Base-by-base conservation (phyloP, 2,113 vertebrate species). In the Larimichthys polyactis region DNA sequence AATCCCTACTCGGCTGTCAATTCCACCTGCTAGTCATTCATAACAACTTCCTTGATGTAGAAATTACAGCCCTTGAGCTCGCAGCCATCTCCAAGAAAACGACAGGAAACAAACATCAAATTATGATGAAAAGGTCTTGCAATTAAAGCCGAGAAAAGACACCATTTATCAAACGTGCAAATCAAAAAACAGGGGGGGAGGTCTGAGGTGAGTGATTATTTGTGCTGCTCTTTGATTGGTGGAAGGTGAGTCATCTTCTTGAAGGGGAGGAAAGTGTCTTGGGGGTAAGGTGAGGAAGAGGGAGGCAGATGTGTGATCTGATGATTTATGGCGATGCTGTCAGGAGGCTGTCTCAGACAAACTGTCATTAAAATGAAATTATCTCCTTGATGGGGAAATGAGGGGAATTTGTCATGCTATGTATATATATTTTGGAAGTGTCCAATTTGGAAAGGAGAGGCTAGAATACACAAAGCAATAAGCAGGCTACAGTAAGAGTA, bases 311-410 rank as follows among this genome's bases (percentile, higher is more conserved):
- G 95, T 97, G 95, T 96, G 96, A 96, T 96, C 95, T 90, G 95
- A 85, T 97, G 97, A 99, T 99, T 98, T 99, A 99, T 97, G 96
- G 96, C 94, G 91, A 93, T 86, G 83, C 95, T 95, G 95, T 96
- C 96, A 96, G 96, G 94, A 94, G 96, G 95, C 94, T 87, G 89
- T 85, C 84, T 88, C 69, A 87, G 96, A 97, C 96, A 98, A 95
- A 94, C 97, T 97, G 95, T 97, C 96, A 97, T 98, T 99, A 97
- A 96, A 97, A 96, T 96, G 92, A 94, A 95, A 96, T 97, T 92
- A 97, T 97, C 96, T 95, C 94, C 91, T 78, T 86, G 91, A 89
- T 90, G 27, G 86, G 89, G 88, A 86, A 73, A 86, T 68, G 55
- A 80, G 90, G 92, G 91, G 84, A 92, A 91, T 92, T 92, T 91